Conservation (phyloP, 2,797 vertebrate species). For the Neosilurus hyrtlii region DNA sequence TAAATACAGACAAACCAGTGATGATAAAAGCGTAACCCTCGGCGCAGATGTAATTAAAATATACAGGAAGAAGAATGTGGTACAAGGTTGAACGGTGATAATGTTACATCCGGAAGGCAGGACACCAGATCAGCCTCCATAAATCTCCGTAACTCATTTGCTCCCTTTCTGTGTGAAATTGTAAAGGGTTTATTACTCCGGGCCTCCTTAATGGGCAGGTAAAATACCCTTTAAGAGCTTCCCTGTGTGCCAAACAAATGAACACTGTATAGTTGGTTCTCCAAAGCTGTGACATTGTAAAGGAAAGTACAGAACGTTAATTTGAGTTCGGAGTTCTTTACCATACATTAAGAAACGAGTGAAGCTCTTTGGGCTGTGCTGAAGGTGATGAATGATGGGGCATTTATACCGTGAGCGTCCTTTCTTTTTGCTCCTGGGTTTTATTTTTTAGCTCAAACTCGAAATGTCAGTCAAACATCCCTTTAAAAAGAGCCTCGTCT, state of each 20-base stretch:
- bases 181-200: slow-evolving; percentile 22
- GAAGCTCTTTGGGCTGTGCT: not conserved
- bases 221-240: not conserved
- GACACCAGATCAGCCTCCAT: slow-evolving; percentile 17
- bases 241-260: not conserved
- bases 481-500: slow-evolving; percentile 17
- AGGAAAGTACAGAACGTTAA: not conserved
- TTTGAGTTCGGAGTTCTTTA: not conserved
- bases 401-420: slow-evolving; percentile 32
- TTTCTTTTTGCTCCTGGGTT: slow-evolving; percentile 1
- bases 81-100: not conserved
- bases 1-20: too few relatives aligned
- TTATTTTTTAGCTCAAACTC: slow-evolving; percentile 31
- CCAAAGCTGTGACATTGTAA: not conserved
- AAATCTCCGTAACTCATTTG: slow-evolving; percentile 35
- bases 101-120: slow-evolving; percentile 1
- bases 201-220: not conserved
- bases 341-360: not conserved
- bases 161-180: slow-evolving; percentile 27
- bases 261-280: not conserved
- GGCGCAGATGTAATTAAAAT: too few relatives aligned
- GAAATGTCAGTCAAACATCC: slow-evolving; percentile 36
- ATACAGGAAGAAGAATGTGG: not conserved
- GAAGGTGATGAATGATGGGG: slow-evolving; percentile 41
- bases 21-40: too few relatives aligned